phyloP scores from a whole-genome alignment of 2,888 invertebrate genomes.

The Agrypnus murinus region DNA sequence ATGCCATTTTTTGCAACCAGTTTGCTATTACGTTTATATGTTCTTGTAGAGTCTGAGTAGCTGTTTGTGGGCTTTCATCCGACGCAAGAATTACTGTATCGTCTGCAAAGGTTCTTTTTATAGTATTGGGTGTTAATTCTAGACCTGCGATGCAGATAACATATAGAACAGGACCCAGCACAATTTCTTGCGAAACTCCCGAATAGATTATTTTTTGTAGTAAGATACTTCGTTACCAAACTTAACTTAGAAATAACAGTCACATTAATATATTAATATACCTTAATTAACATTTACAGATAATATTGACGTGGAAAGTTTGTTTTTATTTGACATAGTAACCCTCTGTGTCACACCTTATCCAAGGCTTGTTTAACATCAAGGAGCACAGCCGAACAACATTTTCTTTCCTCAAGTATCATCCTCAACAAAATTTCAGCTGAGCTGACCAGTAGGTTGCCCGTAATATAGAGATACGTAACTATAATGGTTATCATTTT shows the following conservation, averaged over 20 bases:
- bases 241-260: slow-evolving; percentile 10
- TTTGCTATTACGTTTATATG: slow-evolving; percentile 3
- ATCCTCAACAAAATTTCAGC: no score
- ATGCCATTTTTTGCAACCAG: neutral
- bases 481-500: no score
- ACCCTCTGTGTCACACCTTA: neutral
- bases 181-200: neutral
- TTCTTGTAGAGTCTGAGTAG: neutral
- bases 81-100: neutral
- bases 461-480: no score
- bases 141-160: neutral
- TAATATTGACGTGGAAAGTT: slow-evolving; percentile 1
- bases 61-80: neutral
- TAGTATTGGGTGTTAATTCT: neutral
- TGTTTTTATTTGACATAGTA: neutral
- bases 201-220: neutral
- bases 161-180: neutral
- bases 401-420: no score
- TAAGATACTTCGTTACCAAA: neutral
- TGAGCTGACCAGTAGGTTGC: no score
- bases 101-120: neutral
- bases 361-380: no score
- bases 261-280: neutral
- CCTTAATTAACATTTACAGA: no score
- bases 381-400: no score